Conservation (phyloP, 2,113 vertebrate genomes). For the Odocoileus virginianus region DNA sequence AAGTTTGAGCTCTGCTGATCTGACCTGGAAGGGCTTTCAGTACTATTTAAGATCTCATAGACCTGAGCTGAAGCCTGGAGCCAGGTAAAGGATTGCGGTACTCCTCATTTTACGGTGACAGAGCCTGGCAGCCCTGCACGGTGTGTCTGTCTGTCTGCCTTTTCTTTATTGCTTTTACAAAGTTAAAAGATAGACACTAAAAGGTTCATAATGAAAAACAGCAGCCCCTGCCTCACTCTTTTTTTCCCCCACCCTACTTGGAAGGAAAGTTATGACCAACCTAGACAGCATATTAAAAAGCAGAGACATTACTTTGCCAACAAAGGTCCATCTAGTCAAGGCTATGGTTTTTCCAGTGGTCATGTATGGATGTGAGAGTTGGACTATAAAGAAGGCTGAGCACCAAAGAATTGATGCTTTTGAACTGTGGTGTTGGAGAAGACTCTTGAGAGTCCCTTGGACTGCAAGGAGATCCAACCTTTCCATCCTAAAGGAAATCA, state of each 20-base stretch:
- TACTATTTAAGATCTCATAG: not conserved
- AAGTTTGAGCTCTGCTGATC: not conserved
- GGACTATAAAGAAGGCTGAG: too few relatives aligned
- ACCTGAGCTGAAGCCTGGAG: not conserved
- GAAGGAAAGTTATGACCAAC: too few relatives aligned
- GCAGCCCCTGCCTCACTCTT: not conserved
- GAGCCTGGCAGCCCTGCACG: not conserved
- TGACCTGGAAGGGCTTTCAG: not conserved
- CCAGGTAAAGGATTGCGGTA: rapidly evolving
- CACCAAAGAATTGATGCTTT: too few relatives aligned
- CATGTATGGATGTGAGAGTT: too few relatives aligned
- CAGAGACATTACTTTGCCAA: too few relatives aligned
- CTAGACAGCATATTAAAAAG: too few relatives aligned
- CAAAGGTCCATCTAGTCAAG: too few relatives aligned
- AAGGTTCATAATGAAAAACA: not conserved
- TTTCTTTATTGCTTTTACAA: not conserved
- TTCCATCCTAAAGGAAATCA: too few relatives aligned
- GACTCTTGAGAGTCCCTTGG: too few relatives aligned
- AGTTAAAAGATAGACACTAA: not conserved
- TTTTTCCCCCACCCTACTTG: rapidly evolving
- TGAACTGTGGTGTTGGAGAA: too few relatives aligned
- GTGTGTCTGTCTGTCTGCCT: not conserved
- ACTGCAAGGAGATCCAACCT: too few relatives aligned
- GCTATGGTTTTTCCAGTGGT: too few relatives aligned
- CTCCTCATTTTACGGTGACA: rapidly evolving